Evolutionary conservation across 1,140 invertebrate species (phyloP), one percentile per base, ranked within the genome.

Genomic region (Mesaphorura yosii): DNA sequence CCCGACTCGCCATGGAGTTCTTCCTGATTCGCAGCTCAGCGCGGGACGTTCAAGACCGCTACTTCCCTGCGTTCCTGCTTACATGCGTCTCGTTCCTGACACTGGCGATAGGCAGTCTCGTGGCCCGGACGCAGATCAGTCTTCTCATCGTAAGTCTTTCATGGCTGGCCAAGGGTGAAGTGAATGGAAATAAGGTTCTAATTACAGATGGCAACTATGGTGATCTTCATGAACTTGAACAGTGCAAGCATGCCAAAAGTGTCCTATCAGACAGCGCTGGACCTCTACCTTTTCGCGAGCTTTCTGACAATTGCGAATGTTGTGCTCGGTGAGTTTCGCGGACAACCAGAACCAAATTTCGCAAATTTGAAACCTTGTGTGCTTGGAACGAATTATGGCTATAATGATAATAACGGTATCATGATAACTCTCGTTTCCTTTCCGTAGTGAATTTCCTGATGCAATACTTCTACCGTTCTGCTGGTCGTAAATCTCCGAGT

Each of bases 251-350:
- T 58, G 47, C 57, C 57, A 14, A 40, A 42, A 45, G 57, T 54
- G 17, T 49, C 39, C 3, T 58, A 58, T 34, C 57, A 58, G 48
- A 58, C 57, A 2, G 57, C 57, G 10, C 39, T 58, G 17, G 57
- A 58, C 22, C 51, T 58, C 26, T 58, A 54, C 29, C 29, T 58
- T 27, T 47, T 58, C 19, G 39, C 29, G 23, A 51, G 45, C 25
- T 17, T 37, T 5, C 28, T 53, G 2, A 53, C 48, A 37, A 50
- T 58, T 46, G 48, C 45, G 19, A 40, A 41, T 45, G 56, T 44
- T 5, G 56, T 58, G 5, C 6, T 41, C 7, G 46, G 56, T 53
- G 50, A 47, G 45, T 31, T 38, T 14, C 1, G 12, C 20, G 26
- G 19, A 5, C 27, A 22, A 40, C n/a, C n/a, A n/a, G n/a, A n/a